Evolutionary conservation across 1,140 invertebrate genomes (phyloP), one percentile per base, ranked within the genome.

Genomic region (Drosophila lacertosa): DNA sequence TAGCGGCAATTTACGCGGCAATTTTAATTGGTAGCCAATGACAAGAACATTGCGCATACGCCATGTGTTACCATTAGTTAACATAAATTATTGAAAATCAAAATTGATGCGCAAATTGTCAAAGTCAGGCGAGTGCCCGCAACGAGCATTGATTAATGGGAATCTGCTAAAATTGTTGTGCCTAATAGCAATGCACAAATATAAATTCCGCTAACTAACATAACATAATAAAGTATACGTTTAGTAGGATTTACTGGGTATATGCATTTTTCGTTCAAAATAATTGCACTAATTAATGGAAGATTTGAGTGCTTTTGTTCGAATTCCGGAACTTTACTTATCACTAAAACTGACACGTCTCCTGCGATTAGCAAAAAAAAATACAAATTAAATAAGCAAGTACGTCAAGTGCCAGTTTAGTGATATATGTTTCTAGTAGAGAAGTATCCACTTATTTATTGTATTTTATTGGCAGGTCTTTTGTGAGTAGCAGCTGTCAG

Each of bases 31-130:
- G 32, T 39, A 26, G 29, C 54, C 54, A 53, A 60, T 67, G 64
- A 48, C 39, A 63, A 57, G 51, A 3, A 75, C 15, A 83, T 45
- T 67, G 58, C 79, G 79, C 53, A 84, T 80, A 74, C 81, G 77
- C 77, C 77, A 74, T 77, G 77, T 84, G 77, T 81, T 81, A 42
- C 77, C 50, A 77, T 83, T 77, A 81, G 77, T 74, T 65, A 69
- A 51, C 81, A 84, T 86, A 88, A 84, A 77, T 84, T 86, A 86
- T 86, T 57, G 81, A 80, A 79, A 66, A 86, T 81, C 60, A 74
- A 70, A 67, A 88, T 84, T 86, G 77, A 86, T 88, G 82, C 77
- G 33, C 65, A 35, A 74, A 77, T 84, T 86, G 81, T 84, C 81
- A 86, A 67, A 48, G 67, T 67, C 73, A 81, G 60, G 50, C 58